Percentiles rank a stretch among this genome's conserved stretches.
phyloP scores from a whole-genome alignment of 2,888 invertebrate genomes.

The Steinernema carpocapsae region DNA sequence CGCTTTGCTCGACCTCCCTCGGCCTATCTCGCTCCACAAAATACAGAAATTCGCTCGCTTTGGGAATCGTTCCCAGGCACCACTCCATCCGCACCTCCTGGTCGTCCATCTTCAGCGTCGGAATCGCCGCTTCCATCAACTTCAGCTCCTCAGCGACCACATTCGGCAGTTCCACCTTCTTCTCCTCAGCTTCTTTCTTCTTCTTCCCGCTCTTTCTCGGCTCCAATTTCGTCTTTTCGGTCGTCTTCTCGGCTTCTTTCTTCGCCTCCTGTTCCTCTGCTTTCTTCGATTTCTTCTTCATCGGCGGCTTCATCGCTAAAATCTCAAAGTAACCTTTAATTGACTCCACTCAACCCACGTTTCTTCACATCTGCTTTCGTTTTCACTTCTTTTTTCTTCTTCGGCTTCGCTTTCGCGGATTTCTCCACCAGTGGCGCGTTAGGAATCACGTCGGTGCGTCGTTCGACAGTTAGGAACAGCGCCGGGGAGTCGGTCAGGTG shows the following conservation, averaged over 20 bases:
- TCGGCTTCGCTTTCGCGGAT: constrained; percentile 34
- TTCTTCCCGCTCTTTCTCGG: background rate
- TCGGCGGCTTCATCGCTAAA: constrained; percentile 36
- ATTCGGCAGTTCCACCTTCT: constrained; percentile 25
- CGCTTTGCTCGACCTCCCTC: constrained; percentile 39
- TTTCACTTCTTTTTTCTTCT: constrained; percentile 31
- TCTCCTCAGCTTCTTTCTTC: constrained; percentile 24
- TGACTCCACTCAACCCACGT: background rate
- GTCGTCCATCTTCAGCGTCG: constrained; percentile 33
- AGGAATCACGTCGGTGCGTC: background rate
- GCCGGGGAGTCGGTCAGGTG: constrained; percentile 26
- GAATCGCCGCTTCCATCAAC: constrained; percentile 32
- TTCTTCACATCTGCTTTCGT: constrained; percentile 13
- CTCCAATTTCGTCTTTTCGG: constrained; percentile 29
- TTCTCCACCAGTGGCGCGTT: constrained; percentile 6
- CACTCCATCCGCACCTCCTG: constrained; percentile 37
- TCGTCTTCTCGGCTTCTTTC: constrained; percentile 23
- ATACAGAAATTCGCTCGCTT: constrained; percentile 44
- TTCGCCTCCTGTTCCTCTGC: background rate
- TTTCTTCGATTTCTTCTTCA: constrained; percentile 24
- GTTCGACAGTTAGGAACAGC: constrained; percentile 10
- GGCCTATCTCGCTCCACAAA: constrained; percentile 38
- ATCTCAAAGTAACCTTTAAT: constrained; percentile 9
- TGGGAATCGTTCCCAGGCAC: background rate
- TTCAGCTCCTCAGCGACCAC: constrained; percentile 33